Percentiles rank a stretch among this genome's conserved stretches.
phyloP scores from a whole-genome alignment of 2,113 vertebrate genomes.

The Crypturellus undulatus region DNA sequence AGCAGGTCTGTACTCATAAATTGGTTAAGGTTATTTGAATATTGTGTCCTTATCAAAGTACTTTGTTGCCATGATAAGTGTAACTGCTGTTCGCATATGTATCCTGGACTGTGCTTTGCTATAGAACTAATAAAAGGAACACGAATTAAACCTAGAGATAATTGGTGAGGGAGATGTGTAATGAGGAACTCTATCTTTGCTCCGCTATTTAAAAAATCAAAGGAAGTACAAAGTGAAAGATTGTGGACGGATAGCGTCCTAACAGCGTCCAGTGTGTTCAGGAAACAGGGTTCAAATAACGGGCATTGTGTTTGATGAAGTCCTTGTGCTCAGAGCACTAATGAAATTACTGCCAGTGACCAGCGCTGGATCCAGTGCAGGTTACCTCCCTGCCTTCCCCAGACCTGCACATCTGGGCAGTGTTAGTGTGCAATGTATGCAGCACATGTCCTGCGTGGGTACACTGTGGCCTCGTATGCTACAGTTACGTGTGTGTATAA shows the following conservation, averaged over 20 bases:
- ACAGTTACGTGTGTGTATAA: neutral
- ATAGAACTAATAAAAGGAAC: neutral
- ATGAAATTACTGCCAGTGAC: no score
- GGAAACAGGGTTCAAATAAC: neutral
- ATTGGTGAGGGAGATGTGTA: neutral
- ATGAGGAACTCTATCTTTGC: neutral
- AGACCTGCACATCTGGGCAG: neutral
- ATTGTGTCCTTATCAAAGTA: neutral
- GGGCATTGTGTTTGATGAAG: neutral
- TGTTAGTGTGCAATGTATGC: neutral
- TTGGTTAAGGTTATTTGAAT: neutral
- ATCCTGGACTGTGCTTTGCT: neutral
- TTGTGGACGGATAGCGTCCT: neutral
- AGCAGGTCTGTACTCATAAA: neutral
- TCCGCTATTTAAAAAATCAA: neutral
- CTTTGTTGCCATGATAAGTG: neutral
- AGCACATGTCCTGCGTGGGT: no score
- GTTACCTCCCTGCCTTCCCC: neutral
- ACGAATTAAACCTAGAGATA: neutral
- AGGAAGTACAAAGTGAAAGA: neutral
- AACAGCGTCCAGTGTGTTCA: neutral
- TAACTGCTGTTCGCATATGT: neutral
- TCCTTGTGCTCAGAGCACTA: neutral
- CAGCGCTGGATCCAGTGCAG: no score
- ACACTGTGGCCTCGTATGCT: neutral